A percentile compares a stretch with the other conserved stretches of the same genome.
Evolutionary conservation across 1,140 invertebrate species (phyloP).

Genomic region (Cecropterus lyciades): DNA sequence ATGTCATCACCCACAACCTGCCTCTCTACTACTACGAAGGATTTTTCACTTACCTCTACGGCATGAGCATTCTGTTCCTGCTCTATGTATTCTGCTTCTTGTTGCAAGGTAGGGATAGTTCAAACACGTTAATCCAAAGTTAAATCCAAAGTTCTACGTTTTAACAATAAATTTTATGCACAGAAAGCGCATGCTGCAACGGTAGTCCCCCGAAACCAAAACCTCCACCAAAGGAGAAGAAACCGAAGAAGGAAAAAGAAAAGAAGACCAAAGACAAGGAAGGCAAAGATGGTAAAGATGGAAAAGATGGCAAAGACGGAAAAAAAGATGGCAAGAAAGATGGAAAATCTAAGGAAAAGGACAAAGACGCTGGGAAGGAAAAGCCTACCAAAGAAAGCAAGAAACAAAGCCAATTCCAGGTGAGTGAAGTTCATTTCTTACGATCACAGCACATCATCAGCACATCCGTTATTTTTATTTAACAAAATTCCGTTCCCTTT

Average conservation of each 20-base stretch:
- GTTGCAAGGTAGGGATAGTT: constrained; percentile 89
- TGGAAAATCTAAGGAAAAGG: constrained; percentile 84
- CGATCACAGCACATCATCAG: constrained; percentile 57
- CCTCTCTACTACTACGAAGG: constrained; percentile 97
- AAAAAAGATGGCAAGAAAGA: constrained; percentile 85
- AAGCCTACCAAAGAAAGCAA: constrained; percentile 86
- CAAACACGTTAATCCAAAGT: too few species aligned
- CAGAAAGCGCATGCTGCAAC: constrained; percentile 92
- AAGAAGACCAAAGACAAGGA: constrained; percentile 87
- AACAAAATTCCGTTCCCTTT: constrained; percentile 53
- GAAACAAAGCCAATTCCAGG: constrained; percentile 87
- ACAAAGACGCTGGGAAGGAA: constrained; percentile 81
- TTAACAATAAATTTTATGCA: constrained; percentile 2
- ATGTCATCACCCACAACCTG: constrained; percentile 95
- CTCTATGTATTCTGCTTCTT: constrained; percentile 98
- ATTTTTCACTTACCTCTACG: constrained; percentile 98
- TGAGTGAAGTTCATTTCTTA: constrained; percentile 54
- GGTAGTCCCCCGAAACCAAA: constrained; percentile 88
- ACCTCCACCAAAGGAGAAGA: constrained; percentile 89
- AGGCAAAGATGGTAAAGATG: constrained; percentile 84
- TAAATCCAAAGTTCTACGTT: constrained; percentile 17
- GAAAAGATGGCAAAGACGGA: constrained; percentile 85
- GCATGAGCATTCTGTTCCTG: constrained; percentile 97
- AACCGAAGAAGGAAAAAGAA: constrained; percentile 90
- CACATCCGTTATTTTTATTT: constrained; percentile 74